Evolutionary conservation across 1,140 invertebrate species (phyloP), one percentile per base, ranked within the genome.

Genomic region (Trypoxylus dichotomus): DNA sequence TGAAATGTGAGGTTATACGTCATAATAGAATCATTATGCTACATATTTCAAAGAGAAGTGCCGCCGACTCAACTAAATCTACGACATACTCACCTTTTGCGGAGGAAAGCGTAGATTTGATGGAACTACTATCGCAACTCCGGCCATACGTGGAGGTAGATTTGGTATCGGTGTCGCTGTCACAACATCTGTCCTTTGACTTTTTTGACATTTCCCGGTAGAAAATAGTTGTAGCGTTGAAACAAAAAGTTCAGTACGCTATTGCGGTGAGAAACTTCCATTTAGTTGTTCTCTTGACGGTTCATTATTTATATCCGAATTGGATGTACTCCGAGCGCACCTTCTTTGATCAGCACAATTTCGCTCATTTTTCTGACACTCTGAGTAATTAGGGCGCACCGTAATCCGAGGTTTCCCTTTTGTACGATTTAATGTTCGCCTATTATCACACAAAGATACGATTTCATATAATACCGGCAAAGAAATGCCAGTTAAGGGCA

Each of bases 351-450:
- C 47, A 54, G n/a, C 47, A 54, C 13, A 54, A 54, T 54, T 54
- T 54, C 47, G 19, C 47, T 54, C 47, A 54, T 54, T 54, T 54
- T 54, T 54, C 47, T 54, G 47, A 54, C 47, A 54, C 47, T 54
- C 6, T 15, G 47, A 54, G 19, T 54, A 54, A 54, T 54, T 54
- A 54, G 47, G 15, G 19, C 47, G 47, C n/a, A 19, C 47, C n/a
- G 15, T 13, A 19, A 54, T 6, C 15, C 47, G 47, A 54, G 47
- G 19, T 54, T 19, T 15, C 47, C 7, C 47, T 54, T 54, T 54
- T 54, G 47, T 54, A 54, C 47, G 47, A 54, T 54, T 54, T 54
- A 54, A 54, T 54, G 47, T 19, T 54, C 47, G 15, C 11, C 47
- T 54, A 54, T 54, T 54, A 54, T 54, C 47, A 1, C 47, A 54